Evolutionary conservation across 1,140 invertebrate genomes (phyloP), one percentile per base, ranked within the genome.

Genomic region (Hyles vespertilio): DNA sequence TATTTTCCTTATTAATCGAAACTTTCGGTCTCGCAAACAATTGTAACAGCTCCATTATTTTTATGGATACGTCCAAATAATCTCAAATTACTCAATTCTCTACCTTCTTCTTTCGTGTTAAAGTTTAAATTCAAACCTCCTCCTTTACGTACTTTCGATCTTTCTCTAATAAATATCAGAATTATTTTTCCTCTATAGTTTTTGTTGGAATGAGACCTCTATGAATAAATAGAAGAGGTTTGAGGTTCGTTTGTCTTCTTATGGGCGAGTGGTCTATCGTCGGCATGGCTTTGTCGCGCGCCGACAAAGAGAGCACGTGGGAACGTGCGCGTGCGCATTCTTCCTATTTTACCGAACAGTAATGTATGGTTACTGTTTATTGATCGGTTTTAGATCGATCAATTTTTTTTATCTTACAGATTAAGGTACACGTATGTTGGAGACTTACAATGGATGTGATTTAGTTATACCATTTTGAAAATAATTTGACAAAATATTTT

Each of bases 251-350:
- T 40, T 8, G 36, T 5, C 4, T 5, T 5, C 4, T 1, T 5
- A 40, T 56, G 47, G 32, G 46, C 56, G 62, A 63, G 74, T 63
- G 51, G 70, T 72, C 67, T 78, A 74, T 79, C 69, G 77, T 72
- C 79, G 75, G 78, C 72, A 53, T 44, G 32, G 60, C 81, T 86
- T 88, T 88, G 82, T 86, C 81, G 82, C 72, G 49, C 12, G 52
- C 81, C 85, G 85, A 86, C 85, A 88, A 88, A 87, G 74, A 62
- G 52, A 72, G 72, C 74, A 85, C 81, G 81, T 86, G 83, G 77
- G 81, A 86, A 87, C 74, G 72, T 74, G 82, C 79, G 79, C 82
- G 77, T 81, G 78, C 78, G 73, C 74, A 63, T 74, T 69, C 66
- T 61, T 70, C 58, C 62, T 69, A 57, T 62, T 22, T 22, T 70